Conservation (phyloP, 1,140 invertebrate species). For the Orchesella cincta region DNA sequence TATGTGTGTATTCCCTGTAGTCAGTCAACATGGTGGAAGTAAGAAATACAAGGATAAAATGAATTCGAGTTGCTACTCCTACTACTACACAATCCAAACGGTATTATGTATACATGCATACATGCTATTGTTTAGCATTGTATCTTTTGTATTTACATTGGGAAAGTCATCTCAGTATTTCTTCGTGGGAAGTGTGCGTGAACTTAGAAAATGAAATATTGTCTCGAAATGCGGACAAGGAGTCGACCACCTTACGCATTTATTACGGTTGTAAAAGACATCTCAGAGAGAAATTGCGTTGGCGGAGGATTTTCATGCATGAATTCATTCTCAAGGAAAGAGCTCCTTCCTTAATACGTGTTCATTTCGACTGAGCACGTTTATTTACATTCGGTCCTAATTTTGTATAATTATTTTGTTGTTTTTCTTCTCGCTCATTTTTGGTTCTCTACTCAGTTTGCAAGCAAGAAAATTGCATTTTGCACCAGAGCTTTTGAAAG, state of each 20-base stretch:
- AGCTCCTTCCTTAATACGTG: background rate
- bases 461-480: too few species aligned
- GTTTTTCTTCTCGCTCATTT: background rate
- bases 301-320: background rate
- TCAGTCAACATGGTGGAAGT: background rate
- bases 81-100: too few species aligned
- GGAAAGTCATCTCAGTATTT: background rate
- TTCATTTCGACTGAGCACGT: background rate
- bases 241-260: slow-evolving; percentile 12
- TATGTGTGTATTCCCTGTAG: background rate
- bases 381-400: slow-evolving; percentile 2
- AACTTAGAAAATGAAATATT: slow-evolving; percentile 21
- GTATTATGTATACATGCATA: background rate
- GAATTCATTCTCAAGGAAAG: background rate
- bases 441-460: too few species aligned
- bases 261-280: slow-evolving; percentile 11
- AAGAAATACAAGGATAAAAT: too few species aligned
- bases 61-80: too few species aligned
- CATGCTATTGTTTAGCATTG: background rate
- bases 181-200: background rate
- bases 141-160: background rate
- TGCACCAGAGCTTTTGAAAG: too few species aligned
- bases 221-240: slow-evolving; percentile 3
- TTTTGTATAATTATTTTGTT: slow-evolving; percentile 8
- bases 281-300: slow-evolving; percentile 12